phyloP scores from a whole-genome alignment of 2,888 invertebrate species.

The Acrocera orbiculus region DNA sequence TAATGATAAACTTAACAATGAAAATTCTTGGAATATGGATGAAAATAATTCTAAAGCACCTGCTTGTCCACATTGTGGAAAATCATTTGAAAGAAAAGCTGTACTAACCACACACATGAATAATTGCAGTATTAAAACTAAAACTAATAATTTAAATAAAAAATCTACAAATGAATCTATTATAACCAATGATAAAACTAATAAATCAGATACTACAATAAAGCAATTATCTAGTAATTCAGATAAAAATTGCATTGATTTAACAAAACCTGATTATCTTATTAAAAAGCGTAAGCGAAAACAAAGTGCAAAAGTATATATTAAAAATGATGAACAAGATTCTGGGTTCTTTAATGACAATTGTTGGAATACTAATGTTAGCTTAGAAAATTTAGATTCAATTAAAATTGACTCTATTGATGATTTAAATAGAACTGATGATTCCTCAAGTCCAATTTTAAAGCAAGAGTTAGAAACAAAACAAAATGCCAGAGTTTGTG shows the following conservation, averaged over 20 bases:
- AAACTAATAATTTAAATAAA: not conserved
- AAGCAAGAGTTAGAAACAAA: not conserved
- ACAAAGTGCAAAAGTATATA: conserved; percentile 3
- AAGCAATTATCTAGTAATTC: conserved; percentile 2
- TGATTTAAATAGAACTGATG: too few species aligned
- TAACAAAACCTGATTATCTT: not conserved
- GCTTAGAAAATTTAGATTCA: conserved; percentile 12
- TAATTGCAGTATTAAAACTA: conserved; percentile 39
- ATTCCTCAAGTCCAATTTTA: too few species aligned
- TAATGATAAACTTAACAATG: conserved; percentile 9
- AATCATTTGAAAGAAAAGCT: conserved; percentile 53
- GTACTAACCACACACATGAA: conserved; percentile 53
- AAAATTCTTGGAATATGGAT: conserved; percentile 3
- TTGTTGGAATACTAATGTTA: conserved; percentile 10
- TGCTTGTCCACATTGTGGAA: conserved; percentile 42
- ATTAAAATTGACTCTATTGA: too few species aligned
- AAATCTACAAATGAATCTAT: not conserved
- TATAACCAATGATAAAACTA: not conserved
- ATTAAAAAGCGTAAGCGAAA: not conserved
- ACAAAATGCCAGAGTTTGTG: conserved; percentile 9
- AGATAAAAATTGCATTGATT: conserved; percentile 2
- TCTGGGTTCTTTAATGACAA: not conserved
- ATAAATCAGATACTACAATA: not conserved
- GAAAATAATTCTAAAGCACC: conserved; percentile 33
- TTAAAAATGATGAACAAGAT: conserved; percentile 4